Base-by-base conservation (phyloP, 37 sponge, comb jelly and placozoan species). In the Ianthella basta region DNA sequence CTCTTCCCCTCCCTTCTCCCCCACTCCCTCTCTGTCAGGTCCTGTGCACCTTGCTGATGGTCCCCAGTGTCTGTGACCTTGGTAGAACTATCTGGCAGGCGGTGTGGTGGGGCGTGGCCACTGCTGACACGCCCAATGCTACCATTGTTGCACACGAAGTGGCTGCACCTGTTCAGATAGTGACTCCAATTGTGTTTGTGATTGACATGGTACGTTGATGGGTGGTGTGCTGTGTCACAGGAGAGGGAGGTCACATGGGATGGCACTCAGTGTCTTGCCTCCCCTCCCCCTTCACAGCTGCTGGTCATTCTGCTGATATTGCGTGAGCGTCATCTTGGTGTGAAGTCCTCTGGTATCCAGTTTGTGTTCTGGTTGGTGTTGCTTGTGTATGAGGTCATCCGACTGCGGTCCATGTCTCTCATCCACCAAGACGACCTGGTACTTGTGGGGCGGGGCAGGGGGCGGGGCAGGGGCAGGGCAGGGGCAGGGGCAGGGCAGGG, bases 301-400 rank as follows among this genome's bases (percentile, higher is more conserved):
- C 38, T 94, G 70, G 60, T 74, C 33, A 81, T 69, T 18, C 55
- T 89, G 59, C 23, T 94, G 38, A 40, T 91, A 33, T 37, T 60
- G 24, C 50, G 37, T 39, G 87, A 94, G 55, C 67, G 84, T 6
- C 34, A 50, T 24, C 39, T 54, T 15, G 95, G 95, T 27, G 32
- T 89, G 59, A 85, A 66, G 18, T 89, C 92, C 36, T 94, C 95
- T 25, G 92, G 87, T 3, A 33, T 88, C 56, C 74, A 73, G 66
- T 83, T 86, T 39, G 33, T 89, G 36, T 94, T 94, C 83, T 96
- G 97, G 97, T 5, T 87, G 65, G 66, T 83, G 32, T 60, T 95
- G 59, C 55, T 78, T 30, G 21, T 87, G 50, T 92, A 95, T 70
- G 88, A 82, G 44, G 80, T 53, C 30, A 70, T 92, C 34, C 87